These are phyloP conservation scores for Diadophis punctatus DNA, from an alignment of 2,113 vertebrate species.

Conservation along the genomic window DNA sequence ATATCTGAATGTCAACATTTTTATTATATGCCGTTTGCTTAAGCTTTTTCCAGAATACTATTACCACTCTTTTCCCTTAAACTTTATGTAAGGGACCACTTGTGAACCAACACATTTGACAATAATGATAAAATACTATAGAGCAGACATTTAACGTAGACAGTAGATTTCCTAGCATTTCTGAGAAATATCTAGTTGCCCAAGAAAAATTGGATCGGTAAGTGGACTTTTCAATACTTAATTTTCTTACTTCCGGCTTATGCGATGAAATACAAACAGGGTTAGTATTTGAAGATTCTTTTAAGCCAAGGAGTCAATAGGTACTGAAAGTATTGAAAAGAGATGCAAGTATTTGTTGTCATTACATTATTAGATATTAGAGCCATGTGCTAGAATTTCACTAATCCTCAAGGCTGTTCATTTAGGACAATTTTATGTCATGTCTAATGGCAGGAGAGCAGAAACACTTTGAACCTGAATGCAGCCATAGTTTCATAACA, in stretches of 20 bases:
- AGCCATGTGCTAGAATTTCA: background rate
- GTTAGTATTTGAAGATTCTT: conserved; percentile 3
- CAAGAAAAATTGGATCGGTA: conserved; percentile 2
- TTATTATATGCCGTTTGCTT: conserved; percentile 49
- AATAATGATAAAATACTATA: background rate
- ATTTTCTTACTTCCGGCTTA: background rate
- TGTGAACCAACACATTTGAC: background rate
- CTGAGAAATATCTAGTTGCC: background rate
- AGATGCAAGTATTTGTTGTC: background rate
- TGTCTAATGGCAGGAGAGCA: background rate
- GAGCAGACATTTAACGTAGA: conserved; percentile 25
- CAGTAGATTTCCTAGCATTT: conserved; percentile 1
- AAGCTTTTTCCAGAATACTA: conserved; percentile 51
- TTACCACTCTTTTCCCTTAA: conserved; percentile 41
- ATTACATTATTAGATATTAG: background rate
- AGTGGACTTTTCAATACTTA: conserved; percentile 17
- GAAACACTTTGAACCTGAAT: background rate
- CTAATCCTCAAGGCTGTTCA: background rate
- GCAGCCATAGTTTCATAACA: background rate
- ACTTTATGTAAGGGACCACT: conserved; percentile 26
- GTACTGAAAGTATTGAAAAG: background rate
- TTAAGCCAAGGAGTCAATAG: background rate
- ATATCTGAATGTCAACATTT: conserved; percentile 40
- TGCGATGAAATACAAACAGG: background rate
- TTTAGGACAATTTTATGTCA: background rate